Conservation (phyloP, 23 tunicate species). For the Trididemnum clinides region DNA sequence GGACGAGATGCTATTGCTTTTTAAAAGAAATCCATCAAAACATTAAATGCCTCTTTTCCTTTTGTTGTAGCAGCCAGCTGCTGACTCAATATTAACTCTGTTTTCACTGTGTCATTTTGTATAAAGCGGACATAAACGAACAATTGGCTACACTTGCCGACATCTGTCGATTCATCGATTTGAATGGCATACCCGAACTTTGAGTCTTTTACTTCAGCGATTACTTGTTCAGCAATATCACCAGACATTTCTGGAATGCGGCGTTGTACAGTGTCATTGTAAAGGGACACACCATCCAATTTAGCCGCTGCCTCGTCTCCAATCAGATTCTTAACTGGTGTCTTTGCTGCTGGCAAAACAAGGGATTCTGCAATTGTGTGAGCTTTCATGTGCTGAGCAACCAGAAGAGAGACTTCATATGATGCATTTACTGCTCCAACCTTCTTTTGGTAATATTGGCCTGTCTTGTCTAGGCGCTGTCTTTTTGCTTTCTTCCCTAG, state of each 20-base stretch:
- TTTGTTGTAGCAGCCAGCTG: too few species aligned
- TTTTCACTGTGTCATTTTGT: too few species aligned
- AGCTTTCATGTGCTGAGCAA: constrained; percentile 65
- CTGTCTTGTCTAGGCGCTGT: constrained; percentile 36
- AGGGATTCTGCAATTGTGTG: constrained; percentile 76
- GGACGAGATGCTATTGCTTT: too few species aligned
- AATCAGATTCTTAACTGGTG: constrained; percentile 40
- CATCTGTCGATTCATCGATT: constrained; percentile 65
- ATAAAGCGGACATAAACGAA: too few species aligned
- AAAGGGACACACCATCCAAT: constrained; percentile 58
- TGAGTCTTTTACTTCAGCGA: constrained; percentile 68
- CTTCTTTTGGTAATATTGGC: constrained; percentile 21
- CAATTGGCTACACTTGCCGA: too few species aligned
- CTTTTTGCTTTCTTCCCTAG: constrained; percentile 37
- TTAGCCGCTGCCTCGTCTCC: too few species aligned
- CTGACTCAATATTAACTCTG: too few species aligned
- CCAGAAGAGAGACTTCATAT: constrained; percentile 77
- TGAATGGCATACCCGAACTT: constrained; percentile 58
- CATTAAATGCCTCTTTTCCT: too few species aligned
- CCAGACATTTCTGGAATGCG: too few species aligned
- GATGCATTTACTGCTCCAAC: constrained; percentile 63
- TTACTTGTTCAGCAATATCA: constrained; percentile 67
- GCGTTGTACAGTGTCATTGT: constrained; percentile 59
- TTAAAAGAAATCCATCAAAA: too few species aligned
- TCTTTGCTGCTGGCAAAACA: constrained; percentile 68